Evolutionary conservation across 2,797 vertebrate species (phyloP).

Genomic region (Pempheris klunzingeri): DNA sequence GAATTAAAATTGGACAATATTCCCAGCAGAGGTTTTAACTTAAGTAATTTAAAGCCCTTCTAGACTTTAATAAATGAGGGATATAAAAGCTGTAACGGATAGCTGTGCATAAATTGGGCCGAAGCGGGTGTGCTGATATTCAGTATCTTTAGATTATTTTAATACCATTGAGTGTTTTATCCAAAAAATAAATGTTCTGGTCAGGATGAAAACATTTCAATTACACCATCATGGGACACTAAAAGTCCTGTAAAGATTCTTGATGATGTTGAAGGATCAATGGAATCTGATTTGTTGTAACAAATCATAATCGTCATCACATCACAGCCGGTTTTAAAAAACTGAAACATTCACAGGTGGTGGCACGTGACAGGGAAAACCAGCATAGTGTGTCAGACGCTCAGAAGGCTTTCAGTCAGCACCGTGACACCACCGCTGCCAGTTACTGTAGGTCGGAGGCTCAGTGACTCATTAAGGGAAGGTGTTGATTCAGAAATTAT

Average conservation of each 20-base stretch:
- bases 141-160: background rate
- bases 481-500: too few relatives aligned
- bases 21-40: background rate
- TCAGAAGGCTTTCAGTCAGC: too few relatives aligned
- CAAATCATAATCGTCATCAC: too few relatives aligned
- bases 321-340: too few relatives aligned
- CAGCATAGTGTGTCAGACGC: too few relatives aligned
- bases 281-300: too few relatives aligned
- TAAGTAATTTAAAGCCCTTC: background rate
- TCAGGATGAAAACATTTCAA: background rate
- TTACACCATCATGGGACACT: background rate
- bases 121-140: background rate
- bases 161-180: background rate
- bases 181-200: too few relatives aligned
- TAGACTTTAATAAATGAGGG: background rate
- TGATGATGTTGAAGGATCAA: background rate
- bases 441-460: too few relatives aligned
- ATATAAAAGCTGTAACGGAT: background rate
- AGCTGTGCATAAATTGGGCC: background rate
- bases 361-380: too few relatives aligned
- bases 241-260: background rate
- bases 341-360: too few relatives aligned
- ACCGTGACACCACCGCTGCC: too few relatives aligned
- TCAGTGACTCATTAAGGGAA: too few relatives aligned
- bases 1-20: constrained; percentile 10